Conservation (phyloP, 2,113 vertebrate genomes). For the Trogon melanurus region DNA sequence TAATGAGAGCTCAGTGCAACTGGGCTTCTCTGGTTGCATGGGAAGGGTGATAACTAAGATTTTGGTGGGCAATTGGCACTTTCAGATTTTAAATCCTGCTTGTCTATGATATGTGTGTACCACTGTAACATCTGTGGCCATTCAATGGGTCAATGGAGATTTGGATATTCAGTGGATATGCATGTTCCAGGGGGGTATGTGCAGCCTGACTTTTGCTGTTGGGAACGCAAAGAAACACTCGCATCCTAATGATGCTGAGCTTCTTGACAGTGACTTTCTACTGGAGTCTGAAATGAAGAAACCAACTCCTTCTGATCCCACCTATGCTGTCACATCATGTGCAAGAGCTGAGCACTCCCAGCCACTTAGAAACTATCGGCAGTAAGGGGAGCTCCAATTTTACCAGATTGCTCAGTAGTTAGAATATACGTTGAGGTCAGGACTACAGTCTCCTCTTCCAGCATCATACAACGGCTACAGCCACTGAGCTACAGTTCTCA, state of each 20-base stretch:
- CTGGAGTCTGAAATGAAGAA: neutral
- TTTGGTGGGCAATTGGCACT: neutral
- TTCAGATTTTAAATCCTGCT: neutral
- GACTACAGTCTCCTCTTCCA: neutral
- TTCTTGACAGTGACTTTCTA: neutral
- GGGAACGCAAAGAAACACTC: neutral
- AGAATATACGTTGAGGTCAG: neutral
- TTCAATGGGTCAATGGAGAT: neutral
- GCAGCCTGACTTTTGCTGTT: neutral
- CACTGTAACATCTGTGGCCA: neutral
- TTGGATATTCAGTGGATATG: neutral
- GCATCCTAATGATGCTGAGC: neutral
- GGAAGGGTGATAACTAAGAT: neutral
- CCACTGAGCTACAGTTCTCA: neutral
- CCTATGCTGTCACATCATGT: neutral
- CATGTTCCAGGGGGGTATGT: neutral
- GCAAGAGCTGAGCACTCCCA: neutral
- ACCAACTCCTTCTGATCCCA: neutral
- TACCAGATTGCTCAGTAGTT: neutral
- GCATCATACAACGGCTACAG: neutral
- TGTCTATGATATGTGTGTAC: neutral
- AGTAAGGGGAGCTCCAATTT: neutral
- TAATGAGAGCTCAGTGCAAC: too few species aligned
- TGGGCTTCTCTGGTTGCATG: neutral
- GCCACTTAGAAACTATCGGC: neutral